Conservation (phyloP, 2,797 vertebrate genomes). For the Micrastur ruficollis region DNA sequence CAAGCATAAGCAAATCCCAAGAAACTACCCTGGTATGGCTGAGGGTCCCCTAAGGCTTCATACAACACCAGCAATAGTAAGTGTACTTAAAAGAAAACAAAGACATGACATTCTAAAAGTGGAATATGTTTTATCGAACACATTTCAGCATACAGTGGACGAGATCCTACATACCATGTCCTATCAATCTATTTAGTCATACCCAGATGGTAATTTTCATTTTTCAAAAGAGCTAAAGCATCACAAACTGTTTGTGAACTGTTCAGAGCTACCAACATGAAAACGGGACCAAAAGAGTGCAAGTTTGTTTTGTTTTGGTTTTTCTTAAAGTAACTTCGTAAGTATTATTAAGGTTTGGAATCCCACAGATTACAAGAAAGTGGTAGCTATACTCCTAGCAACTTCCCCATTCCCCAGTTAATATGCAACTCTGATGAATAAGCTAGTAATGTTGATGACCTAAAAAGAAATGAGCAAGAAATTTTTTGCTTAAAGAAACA, state of each 20-base stretch:
- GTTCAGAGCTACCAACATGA: not conserved
- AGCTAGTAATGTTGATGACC: not conserved
- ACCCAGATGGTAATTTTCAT: not conserved
- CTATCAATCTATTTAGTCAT: not conserved
- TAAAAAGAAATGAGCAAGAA: not conserved
- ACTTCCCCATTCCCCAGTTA: not conserved
- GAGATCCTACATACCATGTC: not conserved
- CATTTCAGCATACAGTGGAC: not conserved
- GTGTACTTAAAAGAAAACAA: not conserved
- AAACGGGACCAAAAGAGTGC: fast-evolving
- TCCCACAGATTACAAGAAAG: not conserved
- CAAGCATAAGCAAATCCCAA: not conserved
- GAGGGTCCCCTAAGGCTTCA: not conserved
- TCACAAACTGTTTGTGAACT: not conserved
- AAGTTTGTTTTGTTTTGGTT: fast-evolving
- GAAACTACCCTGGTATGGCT: not conserved
- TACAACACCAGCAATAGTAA: not conserved
- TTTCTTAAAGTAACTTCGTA: not conserved
- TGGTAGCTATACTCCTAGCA: not conserved
- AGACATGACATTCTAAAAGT: not conserved
- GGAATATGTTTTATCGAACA: not conserved
- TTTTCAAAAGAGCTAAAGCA: not conserved
- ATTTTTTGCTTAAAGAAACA: not conserved
- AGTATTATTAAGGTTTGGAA: not conserved
- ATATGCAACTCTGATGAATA: not conserved